Conservation (phyloP, 2,797 vertebrate species). For the Cyprinodon diabolis region DNA sequence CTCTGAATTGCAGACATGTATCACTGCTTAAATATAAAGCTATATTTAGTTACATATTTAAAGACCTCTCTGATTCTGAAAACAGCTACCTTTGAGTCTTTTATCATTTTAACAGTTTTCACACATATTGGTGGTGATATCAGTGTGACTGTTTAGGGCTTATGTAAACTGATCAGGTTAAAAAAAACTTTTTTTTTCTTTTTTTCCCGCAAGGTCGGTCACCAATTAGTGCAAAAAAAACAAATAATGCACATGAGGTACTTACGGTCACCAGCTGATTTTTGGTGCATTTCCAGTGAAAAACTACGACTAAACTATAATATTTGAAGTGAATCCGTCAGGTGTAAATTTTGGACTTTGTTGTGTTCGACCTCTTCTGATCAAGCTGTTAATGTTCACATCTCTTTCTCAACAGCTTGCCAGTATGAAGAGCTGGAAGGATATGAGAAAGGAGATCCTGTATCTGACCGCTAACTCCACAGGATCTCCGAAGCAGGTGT, state of each 20-base stretch:
- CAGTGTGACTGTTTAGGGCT: no score
- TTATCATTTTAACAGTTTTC: no score
- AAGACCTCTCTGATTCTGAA: neutral
- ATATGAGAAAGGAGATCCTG: conserved; percentile 94
- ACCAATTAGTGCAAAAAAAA: neutral
- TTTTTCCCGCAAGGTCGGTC: neutral
- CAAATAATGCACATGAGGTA: neutral
- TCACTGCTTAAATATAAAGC: no score
- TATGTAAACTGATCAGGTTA: neutral
- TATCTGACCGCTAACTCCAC: conserved; percentile 88
- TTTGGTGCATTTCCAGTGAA: neutral
- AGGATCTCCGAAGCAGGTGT: conserved; percentile 89
- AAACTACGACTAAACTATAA: neutral
- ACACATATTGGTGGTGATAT: neutral
- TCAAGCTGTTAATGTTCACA: conserved; percentile 5
- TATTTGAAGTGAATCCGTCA: neutral
- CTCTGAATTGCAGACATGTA: no score
- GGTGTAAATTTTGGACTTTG: neutral
- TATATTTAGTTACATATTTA: neutral
- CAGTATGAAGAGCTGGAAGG: conserved; percentile 93
- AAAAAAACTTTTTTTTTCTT: neutral
- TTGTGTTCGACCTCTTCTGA: neutral
- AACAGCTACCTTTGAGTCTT: neutral
- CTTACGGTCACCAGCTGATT: neutral
- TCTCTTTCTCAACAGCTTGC: conserved; percentile 77